These are phyloP conservation scores for Lepus europaeus DNA, from an alignment of 2,113 vertebrate species.

Conservation along the genomic window DNA sequence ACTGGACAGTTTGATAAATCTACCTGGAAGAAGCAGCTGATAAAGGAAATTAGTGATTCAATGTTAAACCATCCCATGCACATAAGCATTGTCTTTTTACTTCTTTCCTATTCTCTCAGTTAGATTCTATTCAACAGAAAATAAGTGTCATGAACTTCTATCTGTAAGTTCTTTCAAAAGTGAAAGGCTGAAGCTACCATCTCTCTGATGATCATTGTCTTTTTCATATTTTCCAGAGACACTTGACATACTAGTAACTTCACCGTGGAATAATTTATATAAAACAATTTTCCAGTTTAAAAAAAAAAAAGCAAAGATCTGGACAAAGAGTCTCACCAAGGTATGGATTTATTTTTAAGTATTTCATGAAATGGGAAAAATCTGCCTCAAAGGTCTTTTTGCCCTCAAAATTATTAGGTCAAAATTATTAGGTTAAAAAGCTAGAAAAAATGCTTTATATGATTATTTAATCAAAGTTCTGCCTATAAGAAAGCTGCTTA, in stretches of 20 bases:
- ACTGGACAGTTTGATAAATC: background rate
- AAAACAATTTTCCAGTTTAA: conserved; percentile 9
- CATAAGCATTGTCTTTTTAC: background rate
- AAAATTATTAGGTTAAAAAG: background rate
- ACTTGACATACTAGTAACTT: background rate
- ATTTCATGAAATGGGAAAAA: conserved; percentile 20
- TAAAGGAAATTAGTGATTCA: background rate
- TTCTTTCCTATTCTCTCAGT: background rate
- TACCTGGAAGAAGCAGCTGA: background rate
- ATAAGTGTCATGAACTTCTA: background rate
- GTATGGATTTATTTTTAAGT: background rate
- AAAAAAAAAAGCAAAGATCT: background rate
- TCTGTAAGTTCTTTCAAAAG: background rate
- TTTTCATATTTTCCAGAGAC: background rate
- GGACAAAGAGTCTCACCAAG: background rate
- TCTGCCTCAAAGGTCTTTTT: background rate
- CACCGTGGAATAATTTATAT: background rate
- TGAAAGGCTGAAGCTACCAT: background rate
- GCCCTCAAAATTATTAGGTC: background rate
- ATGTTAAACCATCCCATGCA: background rate
- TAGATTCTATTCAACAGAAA: background rate
- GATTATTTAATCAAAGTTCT: background rate
- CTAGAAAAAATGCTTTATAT: background rate
- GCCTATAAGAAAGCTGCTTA: background rate
- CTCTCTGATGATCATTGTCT: background rate